phyloP scores from a whole-genome alignment of 2,888 invertebrate genomes.

The Drosophila ezoana region DNA sequence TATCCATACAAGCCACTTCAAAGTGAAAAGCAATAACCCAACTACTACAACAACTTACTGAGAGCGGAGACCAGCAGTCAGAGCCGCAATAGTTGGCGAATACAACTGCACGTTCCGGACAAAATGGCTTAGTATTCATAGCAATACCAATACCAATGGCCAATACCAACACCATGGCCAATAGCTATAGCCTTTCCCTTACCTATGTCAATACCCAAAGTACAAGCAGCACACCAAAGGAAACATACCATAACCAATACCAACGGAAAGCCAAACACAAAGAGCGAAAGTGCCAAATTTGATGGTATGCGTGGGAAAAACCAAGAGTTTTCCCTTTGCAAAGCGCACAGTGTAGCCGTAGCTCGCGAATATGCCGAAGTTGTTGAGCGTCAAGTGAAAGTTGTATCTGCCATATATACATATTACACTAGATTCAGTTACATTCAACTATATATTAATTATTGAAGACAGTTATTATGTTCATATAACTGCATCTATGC shows the following conservation, averaged over 20 bases:
- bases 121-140: conserved; percentile 47
- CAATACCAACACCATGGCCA: conserved; percentile 19
- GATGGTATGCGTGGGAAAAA: conserved; percentile 55
- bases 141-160: conserved; percentile 20
- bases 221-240: neutral
- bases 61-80: conserved; percentile 4
- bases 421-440: neutral
- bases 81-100: conserved; percentile 16
- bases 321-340: conserved; percentile 46
- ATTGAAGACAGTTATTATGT: conserved; percentile 5
- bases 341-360: conserved; percentile 16
- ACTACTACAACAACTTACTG: conserved; percentile 60
- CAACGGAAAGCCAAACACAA: conserved; percentile 34
- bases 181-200: conserved; percentile 5
- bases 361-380: conserved; percentile 18
- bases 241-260: conserved; percentile 30
- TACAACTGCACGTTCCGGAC: conserved; percentile 22
- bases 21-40: conserved; percentile 76
- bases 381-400: conserved; percentile 26
- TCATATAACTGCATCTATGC: neutral
- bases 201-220: conserved; percentile 24
- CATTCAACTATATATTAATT: neutral
- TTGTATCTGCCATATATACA: neutral
- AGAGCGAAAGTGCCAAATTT: conserved; percentile 61
- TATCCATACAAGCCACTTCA: conserved; percentile 81